phyloP scores from a whole-genome alignment of 2,797 vertebrate species.

The Sebastes matsubarae region DNA sequence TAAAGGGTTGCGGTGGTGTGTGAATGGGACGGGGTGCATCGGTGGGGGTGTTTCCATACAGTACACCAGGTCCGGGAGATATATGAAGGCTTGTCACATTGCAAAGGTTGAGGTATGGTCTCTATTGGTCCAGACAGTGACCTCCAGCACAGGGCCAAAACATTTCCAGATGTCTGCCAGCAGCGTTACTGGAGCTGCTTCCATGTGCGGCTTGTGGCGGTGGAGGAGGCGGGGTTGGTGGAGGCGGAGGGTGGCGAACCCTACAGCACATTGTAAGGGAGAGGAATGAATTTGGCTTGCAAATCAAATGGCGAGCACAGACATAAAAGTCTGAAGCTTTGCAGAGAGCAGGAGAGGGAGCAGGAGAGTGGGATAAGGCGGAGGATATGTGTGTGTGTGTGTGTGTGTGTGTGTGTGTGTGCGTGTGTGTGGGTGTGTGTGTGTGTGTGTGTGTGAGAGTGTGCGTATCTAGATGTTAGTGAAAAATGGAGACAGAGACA shows the following conservation, averaged over 20 bases:
- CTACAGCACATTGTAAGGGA: slow-evolving; percentile 32
- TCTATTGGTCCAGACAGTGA: slow-evolving; percentile 79
- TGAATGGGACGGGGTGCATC: background rate
- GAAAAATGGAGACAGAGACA: slow-evolving; percentile 62
- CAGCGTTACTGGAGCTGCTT: slow-evolving; percentile 55
- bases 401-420: background rate
- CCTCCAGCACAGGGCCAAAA: slow-evolving; percentile 70
- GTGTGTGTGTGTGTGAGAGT: background rate
- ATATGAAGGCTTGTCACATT: slow-evolving; percentile 76
- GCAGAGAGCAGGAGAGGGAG: slow-evolving; percentile 37
- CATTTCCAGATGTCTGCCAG: slow-evolving; percentile 82
- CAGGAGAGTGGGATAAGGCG: slow-evolving; percentile 14
- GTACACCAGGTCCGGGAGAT: slow-evolving; percentile 52
- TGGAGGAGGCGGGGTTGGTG: background rate
- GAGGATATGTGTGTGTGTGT: background rate
- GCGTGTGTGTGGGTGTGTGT: background rate
- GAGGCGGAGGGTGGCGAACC: background rate
- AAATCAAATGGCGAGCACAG: slow-evolving; percentile 61
- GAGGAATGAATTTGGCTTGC: slow-evolving; percentile 51
- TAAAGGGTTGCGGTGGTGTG: background rate
- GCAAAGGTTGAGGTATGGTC: slow-evolving; percentile 61
- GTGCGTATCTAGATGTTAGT: slow-evolving; percentile 38
- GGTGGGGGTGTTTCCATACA: slow-evolving; percentile 46
- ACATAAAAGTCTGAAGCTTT: slow-evolving; percentile 54
- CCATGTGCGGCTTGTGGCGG: slow-evolving; percentile 24